Base-by-base conservation (phyloP, 2,797 vertebrate genomes). In the Etheostoma perlongum region DNA sequence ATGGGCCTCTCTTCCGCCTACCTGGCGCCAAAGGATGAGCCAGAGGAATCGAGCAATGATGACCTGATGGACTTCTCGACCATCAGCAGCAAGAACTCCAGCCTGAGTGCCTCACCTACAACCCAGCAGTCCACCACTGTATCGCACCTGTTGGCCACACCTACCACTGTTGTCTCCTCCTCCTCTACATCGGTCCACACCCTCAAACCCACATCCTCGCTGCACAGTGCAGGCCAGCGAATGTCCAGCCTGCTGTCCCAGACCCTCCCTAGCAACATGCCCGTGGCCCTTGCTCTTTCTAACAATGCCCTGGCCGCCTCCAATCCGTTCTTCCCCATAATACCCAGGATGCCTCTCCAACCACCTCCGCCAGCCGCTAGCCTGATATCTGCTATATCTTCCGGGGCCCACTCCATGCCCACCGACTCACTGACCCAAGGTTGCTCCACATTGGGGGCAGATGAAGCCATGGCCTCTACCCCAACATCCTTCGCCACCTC, bases 21-120 rank as follows among this genome's bases (percentile, higher is more conserved):
- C 68, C 91, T 98, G 83, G 95, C 95, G 7, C 90, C 96, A 72
- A 99, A 99, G 94, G 98, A 99, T 46, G 98, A 99, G 83, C 96
- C 95, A 0, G 98, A 99, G 77, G 98, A 99, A 76, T 99, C 98
- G 69, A 99, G 98, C 93, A 99, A 99, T 0, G 98, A 99, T 6
- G 98, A 99, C 92, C 96, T 99, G 66, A 96, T 99, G 85, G 98
- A 99, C 94, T 99, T 98, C 94, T 99, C 98, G 0, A 95, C 97
- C 81, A 95, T 99, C 91, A 99, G 98, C 95, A 99, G 98, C 90
- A 99, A 98, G 96, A 99, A 99, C 95, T 99, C 98, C 88, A 99
- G 98, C 93, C 95, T 99, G 94, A 99, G 98, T 92, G 98, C 98
- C 93, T 99, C 98, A n/a, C 98, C 98, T 0, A 99, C 97, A 16